Evolutionary conservation across 2,888 invertebrate species (phyloP).

Genomic region (Ommatoiulus sabulosus): DNA sequence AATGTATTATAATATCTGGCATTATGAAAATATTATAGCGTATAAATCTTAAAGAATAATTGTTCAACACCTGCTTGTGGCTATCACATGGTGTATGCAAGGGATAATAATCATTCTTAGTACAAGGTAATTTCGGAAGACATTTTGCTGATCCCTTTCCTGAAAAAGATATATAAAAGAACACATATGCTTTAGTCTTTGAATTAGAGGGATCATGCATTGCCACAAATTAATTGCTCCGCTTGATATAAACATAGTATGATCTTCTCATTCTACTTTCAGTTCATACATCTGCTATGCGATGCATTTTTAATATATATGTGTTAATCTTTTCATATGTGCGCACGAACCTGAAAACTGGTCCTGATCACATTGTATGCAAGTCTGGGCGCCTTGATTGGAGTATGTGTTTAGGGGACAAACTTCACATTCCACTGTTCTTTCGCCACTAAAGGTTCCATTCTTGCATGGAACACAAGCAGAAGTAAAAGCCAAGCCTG

Average conservation of each 20-base stretch:
- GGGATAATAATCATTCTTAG: constrained; percentile 70
- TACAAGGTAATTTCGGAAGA: constrained; percentile 69
- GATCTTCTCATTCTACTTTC: too few relatives aligned
- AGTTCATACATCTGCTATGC: too few relatives aligned
- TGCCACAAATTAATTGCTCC: too few relatives aligned
- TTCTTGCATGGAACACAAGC: constrained; percentile 69
- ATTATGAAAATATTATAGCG: neutral
- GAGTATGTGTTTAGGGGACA: constrained; percentile 70
- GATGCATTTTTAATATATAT: too few relatives aligned
- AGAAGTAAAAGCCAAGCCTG: constrained; percentile 72
- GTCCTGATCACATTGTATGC: constrained; percentile 68
- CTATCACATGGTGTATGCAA: constrained; percentile 70
- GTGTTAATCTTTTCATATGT: neutral
- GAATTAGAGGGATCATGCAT: neutral
- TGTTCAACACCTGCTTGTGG: constrained; percentile 66
- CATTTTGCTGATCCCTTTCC: constrained; percentile 70
- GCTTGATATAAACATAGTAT: too few relatives aligned
- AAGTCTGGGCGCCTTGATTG: constrained; percentile 67
- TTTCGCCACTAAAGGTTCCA: constrained; percentile 69
- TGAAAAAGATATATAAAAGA: constrained; percentile 60
- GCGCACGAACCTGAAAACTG: constrained; percentile 66
- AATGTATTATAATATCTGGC: neutral
- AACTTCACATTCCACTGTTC: constrained; percentile 67
- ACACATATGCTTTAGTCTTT: neutral
- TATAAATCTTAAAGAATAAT: neutral